Conservation (phyloP, 1,140 invertebrate species). For the Neotoxoptera formosana region DNA sequence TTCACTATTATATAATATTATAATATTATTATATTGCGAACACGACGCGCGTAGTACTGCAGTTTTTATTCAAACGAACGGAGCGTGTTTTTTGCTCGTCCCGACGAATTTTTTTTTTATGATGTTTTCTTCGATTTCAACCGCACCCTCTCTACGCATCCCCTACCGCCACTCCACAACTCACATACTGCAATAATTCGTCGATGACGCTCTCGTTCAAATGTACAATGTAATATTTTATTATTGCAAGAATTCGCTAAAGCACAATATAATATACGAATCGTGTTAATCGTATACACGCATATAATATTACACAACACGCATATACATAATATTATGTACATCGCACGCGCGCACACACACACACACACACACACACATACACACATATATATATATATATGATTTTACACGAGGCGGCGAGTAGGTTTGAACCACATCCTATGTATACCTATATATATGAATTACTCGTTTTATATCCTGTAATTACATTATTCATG, state of each 20-base stretch:
- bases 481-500: conserved; percentile 43
- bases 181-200: not conserved
- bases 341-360: not conserved
- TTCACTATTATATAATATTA: no score
- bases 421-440: not conserved
- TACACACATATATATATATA: no score
- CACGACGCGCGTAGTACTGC: no score
- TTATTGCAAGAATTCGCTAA: not conserved
- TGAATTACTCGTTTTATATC: conserved; percentile 35
- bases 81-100: not conserved
- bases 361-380: no score
- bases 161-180: no score
- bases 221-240: no score
- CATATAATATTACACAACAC: not conserved
- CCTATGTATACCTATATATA: no score
- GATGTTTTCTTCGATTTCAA: not conserved
- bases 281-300: not conserved
- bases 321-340: not conserved
- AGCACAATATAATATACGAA: not conserved
- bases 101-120: not conserved
- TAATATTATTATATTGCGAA: no score
- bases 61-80: not conserved
- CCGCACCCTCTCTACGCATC: no score
- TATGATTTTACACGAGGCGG: not conserved
- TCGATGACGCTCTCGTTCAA: not conserved